Conservation (phyloP, 1,140 invertebrate species). For the Lepidurus packardi region DNA sequence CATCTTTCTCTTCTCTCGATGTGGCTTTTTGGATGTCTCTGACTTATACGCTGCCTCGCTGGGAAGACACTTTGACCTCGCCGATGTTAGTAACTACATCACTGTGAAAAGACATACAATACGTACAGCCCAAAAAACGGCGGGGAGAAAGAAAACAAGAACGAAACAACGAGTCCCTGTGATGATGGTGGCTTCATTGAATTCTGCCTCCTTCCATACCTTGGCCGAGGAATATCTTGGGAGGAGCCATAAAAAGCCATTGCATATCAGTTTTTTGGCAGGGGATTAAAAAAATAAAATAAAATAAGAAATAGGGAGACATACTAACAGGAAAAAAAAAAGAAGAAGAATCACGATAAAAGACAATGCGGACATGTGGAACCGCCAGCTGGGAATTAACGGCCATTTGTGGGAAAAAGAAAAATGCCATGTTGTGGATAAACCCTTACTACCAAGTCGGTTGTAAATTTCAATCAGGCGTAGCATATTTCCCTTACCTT, state of each 20-base stretch:
- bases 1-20: background rate
- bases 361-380: background rate
- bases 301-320: conserved; percentile 3
- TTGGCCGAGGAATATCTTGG: too few species aligned
- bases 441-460: background rate
- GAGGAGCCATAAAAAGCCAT: too few species aligned
- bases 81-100: conserved; percentile 15
- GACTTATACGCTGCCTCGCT: background rate
- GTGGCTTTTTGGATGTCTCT: background rate
- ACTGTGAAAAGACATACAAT: background rate
- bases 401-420: background rate
- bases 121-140: too few species aligned
- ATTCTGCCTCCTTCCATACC: too few species aligned
- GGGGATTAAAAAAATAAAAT: background rate
- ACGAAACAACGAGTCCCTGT: too few species aligned
- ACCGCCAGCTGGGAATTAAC: conserved; percentile 18
- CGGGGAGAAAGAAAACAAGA: too few species aligned
- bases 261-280: conserved; percentile 8
- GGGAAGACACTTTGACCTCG: conserved; percentile 14
- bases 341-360: background rate
- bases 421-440: background rate
- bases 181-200: too few species aligned
- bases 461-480: conserved; percentile 5
- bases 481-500: background rate
- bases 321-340: background rate